Conservation (phyloP, 2,797 vertebrate genomes). For the Hemitrygon akajei region DNA sequence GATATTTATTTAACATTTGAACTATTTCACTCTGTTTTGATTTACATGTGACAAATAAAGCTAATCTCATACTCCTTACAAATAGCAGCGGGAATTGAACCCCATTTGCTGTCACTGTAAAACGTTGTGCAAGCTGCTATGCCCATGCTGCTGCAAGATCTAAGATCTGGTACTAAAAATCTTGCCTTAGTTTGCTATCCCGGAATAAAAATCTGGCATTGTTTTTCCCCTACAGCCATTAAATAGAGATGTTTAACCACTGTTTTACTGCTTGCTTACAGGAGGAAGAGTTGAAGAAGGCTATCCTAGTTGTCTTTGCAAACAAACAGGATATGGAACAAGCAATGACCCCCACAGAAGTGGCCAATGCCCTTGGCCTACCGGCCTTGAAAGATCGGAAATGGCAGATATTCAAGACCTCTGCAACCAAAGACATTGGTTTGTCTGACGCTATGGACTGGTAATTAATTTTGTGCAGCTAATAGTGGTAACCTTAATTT, state of each 20-base stretch:
- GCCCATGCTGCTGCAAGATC: too few species aligned
- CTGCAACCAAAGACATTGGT: slow-evolving; percentile 88
- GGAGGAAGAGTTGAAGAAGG: slow-evolving; percentile 97
- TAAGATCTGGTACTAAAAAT: too few species aligned
- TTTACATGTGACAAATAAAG: too few species aligned
- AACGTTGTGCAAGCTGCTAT: too few species aligned
- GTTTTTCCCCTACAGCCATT: not conserved
- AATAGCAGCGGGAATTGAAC: too few species aligned
- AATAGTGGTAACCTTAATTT: not conserved
- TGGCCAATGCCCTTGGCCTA: slow-evolving; percentile 85
- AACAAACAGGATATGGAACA: slow-evolving; percentile 99
- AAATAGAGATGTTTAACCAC: not conserved
- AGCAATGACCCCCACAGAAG: slow-evolving; percentile 93
- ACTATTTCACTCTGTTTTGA: too few species aligned
- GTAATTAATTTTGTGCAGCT: slow-evolving; percentile 53
- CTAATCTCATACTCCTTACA: too few species aligned
- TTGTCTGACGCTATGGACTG: slow-evolving; percentile 97
- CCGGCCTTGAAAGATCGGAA: slow-evolving; percentile 91
- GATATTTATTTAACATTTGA: too few species aligned
- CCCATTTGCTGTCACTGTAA: too few species aligned
- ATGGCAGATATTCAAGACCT: slow-evolving; percentile 99
- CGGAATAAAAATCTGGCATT: not conserved
- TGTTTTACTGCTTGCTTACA: slow-evolving; percentile 44
- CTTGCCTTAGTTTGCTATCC: not conserved
- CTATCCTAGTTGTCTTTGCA: slow-evolving; percentile 94